Evolutionary conservation across 2,113 vertebrate genomes (phyloP), one percentile per base, ranked within the genome.

Genomic region (Sceloporus tristichus): DNA sequence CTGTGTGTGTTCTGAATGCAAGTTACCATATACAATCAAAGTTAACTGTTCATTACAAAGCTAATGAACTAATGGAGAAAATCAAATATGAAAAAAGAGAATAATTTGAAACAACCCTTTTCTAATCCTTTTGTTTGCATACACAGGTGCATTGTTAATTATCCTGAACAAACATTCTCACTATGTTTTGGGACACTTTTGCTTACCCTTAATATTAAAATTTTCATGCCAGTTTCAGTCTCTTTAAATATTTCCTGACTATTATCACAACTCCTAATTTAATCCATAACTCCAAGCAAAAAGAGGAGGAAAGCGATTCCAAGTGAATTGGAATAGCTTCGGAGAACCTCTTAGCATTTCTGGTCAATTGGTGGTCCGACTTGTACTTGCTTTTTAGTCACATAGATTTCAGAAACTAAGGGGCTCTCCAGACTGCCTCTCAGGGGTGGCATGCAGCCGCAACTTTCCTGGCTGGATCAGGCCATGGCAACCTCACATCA

Each of bases 1-100:
- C 59, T 71, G 19, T 80, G 21, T 27, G 77, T 82, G 23, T 4
- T 68, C 19, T 48, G 84, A 5, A 71, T 75, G 56, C 90, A 91
- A 80, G 1, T 79, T 0, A 78, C 10, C 54, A 5, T 13, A 79
- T 0, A 2, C 84, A 91, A 78, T 19, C 56, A 16, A 84, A 84
- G 38, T 53, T 68, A 66, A 3, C 40, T 4, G 62, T 80, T 21
- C 56, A 2, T 54, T 79, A 2, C 0, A 1, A 42, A 0, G 38
- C 23, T 18, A 38, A 91, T 34, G 34, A 34, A 34, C 34, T 34
- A 34, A 34, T 34, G 34, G 34, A 42, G 84, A 73, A n/a, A 0
- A 62, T 90, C 1, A 79, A 21, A 4, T 74, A 77, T 76, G 5
- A 54, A 13, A 76, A 66, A 10, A 82, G 82, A 65, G 29, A 48